Base-by-base conservation (phyloP, 2,888 invertebrate genomes). In the Argyresthia albistria region DNA sequence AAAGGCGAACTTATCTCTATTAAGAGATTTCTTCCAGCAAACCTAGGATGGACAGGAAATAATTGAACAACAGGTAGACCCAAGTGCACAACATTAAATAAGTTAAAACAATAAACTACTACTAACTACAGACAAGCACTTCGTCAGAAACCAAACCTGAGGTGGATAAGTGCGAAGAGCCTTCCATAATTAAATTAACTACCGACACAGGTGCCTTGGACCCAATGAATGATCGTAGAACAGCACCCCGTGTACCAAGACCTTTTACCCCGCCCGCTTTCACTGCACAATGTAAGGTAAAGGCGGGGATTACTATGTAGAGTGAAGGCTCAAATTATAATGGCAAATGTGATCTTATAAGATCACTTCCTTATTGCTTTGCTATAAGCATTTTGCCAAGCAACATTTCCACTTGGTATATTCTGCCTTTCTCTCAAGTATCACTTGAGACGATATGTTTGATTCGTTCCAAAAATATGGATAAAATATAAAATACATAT, bases 111-210 rank as follows among this genome's bases (percentile, higher is more conserved):
- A n/a, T n/a, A n/a, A n/a, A n/a, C n/a, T n/a, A n/a, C n/a, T n/a
- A n/a, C n/a, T n/a, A n/a, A n/a, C n/a, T n/a, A n/a, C n/a, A 25
- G 25, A 25, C 3, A 25, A 25, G 25, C 3, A 25, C 25, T 25
- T 25, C 25, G 25, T 25, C 25, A 6, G 6, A 25, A 25, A 25
- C 25, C 25, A 25, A 25, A 25, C 3, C 25, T 6, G 25, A 25
- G 25, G 25, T 25, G 25, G 25, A 25, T 7, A 11, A 47, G 47
- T 47, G 47, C 35, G 16, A 47, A 7, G 4, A 12, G 45, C n/a
- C 46, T 10, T 46, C 49, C 37, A 14, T 49, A 49, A 49, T 49
- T 49, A 39, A 49, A 49, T 39, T 49, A 49, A n/a, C 49, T 39
- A 39, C 16, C 16, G 15, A 39, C 49, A 49, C 49, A 49, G 39